Percentiles rank a stretch among this genome's conserved stretches.
Conservation (phyloP, 2,888 invertebrate species). For the Troides aeacus region DNA sequence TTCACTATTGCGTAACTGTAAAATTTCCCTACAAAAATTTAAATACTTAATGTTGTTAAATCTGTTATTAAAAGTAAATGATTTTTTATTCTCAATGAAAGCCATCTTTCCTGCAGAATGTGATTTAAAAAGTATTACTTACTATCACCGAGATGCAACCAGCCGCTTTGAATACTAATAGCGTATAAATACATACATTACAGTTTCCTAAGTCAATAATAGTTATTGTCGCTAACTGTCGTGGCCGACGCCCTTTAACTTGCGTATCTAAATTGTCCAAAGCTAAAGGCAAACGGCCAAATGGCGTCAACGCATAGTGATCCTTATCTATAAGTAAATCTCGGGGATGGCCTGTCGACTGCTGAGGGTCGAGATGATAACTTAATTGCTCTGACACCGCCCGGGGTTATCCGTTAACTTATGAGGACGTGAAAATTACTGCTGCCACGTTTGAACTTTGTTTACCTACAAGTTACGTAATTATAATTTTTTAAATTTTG, state of each 20-base stretch:
- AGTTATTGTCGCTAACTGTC: constrained; percentile 68
- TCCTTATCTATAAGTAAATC: constrained; percentile 68
- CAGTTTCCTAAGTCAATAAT: constrained; percentile 61
- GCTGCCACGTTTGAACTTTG: constrained; percentile 13
- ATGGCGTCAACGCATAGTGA: constrained; percentile 71
- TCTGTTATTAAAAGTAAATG: not conserved
- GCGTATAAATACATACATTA: constrained; percentile 53
- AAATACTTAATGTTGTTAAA: not conserved
- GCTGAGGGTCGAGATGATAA: constrained; percentile 60
- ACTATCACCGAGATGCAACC: constrained; percentile 41
- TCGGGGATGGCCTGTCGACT: constrained; percentile 59
- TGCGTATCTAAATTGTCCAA: constrained; percentile 68
- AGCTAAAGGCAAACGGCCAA: constrained; percentile 64
- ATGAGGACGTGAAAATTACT: constrained; percentile 37
- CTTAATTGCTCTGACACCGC: constrained; percentile 66
- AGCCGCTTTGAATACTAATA: constrained; percentile 67
- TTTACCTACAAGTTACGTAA: constrained; percentile 9
- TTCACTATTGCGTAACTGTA: not conserved
- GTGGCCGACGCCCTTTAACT: constrained; percentile 59
- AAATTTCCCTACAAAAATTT: not conserved
- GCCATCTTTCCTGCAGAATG: not conserved
- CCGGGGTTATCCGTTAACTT: constrained; percentile 52
- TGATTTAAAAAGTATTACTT: constrained; percentile 36
- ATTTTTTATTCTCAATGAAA: not conserved
- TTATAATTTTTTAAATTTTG: not conserved